Conservation (phyloP, 2,113 vertebrate genomes). For the Pollachius pollachius region DNA sequence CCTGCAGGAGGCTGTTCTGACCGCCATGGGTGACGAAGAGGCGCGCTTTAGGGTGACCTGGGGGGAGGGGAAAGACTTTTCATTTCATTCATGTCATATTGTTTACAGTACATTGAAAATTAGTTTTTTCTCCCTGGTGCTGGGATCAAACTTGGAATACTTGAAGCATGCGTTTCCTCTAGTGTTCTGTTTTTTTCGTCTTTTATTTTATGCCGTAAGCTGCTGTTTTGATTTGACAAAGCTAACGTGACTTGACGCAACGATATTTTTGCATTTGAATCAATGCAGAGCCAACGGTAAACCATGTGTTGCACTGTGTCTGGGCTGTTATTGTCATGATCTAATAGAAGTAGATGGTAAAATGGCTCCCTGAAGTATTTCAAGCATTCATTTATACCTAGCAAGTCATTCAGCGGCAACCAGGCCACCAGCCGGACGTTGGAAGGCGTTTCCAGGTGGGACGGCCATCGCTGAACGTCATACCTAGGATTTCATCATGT, state of each 20-base stretch:
- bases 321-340: no score
- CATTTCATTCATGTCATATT: background rate
- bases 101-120: background rate
- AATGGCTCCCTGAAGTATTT: no score
- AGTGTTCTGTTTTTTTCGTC: no score
- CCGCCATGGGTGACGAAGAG: constrained; percentile 76
- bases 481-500: constrained; percentile 32
- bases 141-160: no score
- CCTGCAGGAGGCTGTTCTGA: constrained; percentile 73
- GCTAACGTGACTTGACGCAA: no score
- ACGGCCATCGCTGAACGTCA: constrained; percentile 36
- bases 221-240: no score
- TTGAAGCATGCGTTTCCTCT: no score
- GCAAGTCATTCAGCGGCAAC: constrained; percentile 57
- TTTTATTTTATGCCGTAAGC: no score
- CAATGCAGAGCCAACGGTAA: no score
- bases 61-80: background rate
- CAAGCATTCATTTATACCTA: constrained; percentile 30
- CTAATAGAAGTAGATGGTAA: background rate
- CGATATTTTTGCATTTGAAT: no score
- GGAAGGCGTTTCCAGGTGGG: constrained; percentile 45
- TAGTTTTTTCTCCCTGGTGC: no score
- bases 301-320: no score
- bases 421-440: constrained; percentile 49
- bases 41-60: constrained; percentile 61